Percentiles rank a stretch among this genome's conserved stretches.
Evolutionary conservation across 1,140 invertebrate genomes (phyloP).

Genomic region (Lepidostoma basale): DNA sequence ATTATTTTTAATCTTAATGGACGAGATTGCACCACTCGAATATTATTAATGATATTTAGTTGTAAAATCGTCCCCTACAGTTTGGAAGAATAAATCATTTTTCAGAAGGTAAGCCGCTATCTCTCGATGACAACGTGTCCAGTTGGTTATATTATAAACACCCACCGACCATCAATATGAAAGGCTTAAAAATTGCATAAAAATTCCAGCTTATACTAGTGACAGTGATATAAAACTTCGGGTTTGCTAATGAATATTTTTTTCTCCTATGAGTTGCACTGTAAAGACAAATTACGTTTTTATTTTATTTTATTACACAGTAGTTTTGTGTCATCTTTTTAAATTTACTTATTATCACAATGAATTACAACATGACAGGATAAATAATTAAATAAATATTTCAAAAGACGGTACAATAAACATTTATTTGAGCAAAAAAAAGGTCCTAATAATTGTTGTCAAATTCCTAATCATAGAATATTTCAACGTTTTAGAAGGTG

Average conservation of each 20-base stretch:
- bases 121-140: conserved; percentile 1
- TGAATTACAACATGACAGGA: too few relatives aligned
- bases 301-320: too few relatives aligned
- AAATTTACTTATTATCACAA: neutral
- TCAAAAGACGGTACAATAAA: too few relatives aligned
- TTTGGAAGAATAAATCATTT: neutral
- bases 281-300: neutral
- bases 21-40: neutral
- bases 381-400: too few relatives aligned
- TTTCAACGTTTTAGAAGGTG: too few relatives aligned
- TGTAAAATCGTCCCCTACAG: too few relatives aligned
- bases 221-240: neutral
- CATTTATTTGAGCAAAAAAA: too few relatives aligned
- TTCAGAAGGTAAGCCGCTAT: neutral
- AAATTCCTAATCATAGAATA: too few relatives aligned
- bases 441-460: too few relatives aligned
- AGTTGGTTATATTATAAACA: neutral
- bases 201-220: neutral
- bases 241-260: neutral
- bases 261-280: neutral
- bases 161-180: conserved; percentile 9
- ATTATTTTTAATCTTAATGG: neutral
- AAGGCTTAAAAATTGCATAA: conserved; percentile 11
- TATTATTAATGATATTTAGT: neutral
- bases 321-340: neutral